phyloP scores from a whole-genome alignment of 2,797 vertebrate genomes.

The Peromyscus eremicus region DNA sequence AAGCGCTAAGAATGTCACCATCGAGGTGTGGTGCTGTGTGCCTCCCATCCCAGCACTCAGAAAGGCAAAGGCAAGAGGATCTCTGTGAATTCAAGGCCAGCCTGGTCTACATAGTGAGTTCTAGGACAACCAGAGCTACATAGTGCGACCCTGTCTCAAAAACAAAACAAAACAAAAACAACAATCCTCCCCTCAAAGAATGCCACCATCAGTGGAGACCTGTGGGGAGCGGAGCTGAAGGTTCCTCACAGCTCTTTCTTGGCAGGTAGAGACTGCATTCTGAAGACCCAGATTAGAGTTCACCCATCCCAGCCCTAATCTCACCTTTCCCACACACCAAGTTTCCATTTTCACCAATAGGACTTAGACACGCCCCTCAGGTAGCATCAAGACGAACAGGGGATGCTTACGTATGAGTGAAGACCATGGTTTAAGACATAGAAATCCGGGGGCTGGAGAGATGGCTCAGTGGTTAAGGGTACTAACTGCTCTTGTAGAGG shows the following conservation, averaged over 20 bases:
- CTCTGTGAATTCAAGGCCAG: neutral
- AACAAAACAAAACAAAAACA: neutral
- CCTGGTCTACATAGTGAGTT: neutral
- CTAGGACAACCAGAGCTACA: neutral
- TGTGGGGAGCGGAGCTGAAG: too few relatives aligned
- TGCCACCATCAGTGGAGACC: neutral
- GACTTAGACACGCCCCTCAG: constrained; percentile 30
- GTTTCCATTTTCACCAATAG: constrained; percentile 26
- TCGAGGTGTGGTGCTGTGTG: rapidly evolving
- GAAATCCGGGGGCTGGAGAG: neutral
- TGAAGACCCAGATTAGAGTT: neutral
- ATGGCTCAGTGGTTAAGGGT: neutral
- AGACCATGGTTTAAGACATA: constrained; percentile 20
- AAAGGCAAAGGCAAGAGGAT: neutral
- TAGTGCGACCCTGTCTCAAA: neutral
- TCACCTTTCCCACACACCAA: neutral
- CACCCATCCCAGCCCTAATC: neutral
- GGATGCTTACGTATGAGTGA: neutral
- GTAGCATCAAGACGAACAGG: constrained; percentile 11
- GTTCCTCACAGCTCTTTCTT: neutral
- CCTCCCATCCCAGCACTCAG: neutral
- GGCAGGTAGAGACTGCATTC: neutral
- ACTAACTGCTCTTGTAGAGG: neutral
- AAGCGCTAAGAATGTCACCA: neutral
- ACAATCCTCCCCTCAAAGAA: neutral